Base-by-base conservation (phyloP, 2,797 vertebrate species). In the Pterois miles region DNA sequence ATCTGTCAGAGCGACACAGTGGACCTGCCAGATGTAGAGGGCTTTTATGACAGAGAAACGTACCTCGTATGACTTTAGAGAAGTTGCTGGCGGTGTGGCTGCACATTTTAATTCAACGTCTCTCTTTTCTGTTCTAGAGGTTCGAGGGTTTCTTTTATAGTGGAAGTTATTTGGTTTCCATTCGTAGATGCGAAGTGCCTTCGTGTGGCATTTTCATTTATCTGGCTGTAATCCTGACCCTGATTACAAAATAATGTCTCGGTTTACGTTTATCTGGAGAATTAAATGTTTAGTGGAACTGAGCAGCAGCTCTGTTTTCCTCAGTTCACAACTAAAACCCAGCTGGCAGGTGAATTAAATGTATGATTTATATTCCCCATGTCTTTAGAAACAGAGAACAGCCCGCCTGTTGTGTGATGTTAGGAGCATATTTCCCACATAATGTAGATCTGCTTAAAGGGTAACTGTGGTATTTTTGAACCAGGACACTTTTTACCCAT, bases 171-270 rank as follows among this genome's bases (percentile, higher is more conserved):
- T 56, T n/a, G n/a, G n/a, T n/a, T n/a, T n/a, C n/a, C n/a, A n/a
- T n/a, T n/a, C n/a, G 13, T 38, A 22, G 34, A 53, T 60, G 46
- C 57, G 63, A 84, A 80, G 81, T 87, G 83, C 83, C 76, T 86
- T 83, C 25, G 3, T 58, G 50, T 73, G 70, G 65, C 82, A 57
- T 66, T 70, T 62, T 70, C 20, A 12, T 65, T 52, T 43, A 27
- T 22, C n/a, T 50, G n/a, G n/a, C n/a, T n/a, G n/a, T n/a, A n/a
- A n/a, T 29, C 43, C 29, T 67, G 8, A 11, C 34, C 48, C 2
- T 4, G 13, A 74, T 8, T 18, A 9, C 20, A 23, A 12, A 60
- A 50, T 4, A 14, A 31, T 4, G 11, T 46, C n/a, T 27, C 10
- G 0, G 1, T 20, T 65, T 8, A 66, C 6, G 29, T 58, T 74